These are phyloP conservation scores for Plodia interpunctella DNA, from an alignment of 1,140 invertebrate species.

Conservation along the genomic window DNA sequence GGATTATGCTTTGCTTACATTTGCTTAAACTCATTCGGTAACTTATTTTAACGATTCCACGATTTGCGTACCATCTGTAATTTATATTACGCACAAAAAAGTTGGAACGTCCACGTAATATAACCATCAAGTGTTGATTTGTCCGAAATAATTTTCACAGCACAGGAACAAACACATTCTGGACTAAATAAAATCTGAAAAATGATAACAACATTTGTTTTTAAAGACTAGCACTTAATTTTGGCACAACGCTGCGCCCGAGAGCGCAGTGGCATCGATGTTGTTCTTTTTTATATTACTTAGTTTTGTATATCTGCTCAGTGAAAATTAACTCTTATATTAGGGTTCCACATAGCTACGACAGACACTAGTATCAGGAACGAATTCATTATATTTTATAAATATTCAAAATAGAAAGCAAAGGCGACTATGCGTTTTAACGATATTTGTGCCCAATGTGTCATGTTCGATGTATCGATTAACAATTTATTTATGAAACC, in stretches of 20 bases:
- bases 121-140: constrained; percentile 63
- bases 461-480: constrained; percentile 75
- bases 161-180: constrained; percentile 75
- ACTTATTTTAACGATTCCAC: background rate
- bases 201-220: constrained; percentile 75
- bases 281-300: constrained; percentile 56
- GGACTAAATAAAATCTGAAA: constrained; percentile 77
- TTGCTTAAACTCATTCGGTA: constrained; percentile 7
- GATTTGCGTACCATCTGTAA: background rate
- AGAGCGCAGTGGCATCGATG: constrained; percentile 64
- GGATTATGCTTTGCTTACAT: constrained; percentile 5
- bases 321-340: constrained; percentile 42
- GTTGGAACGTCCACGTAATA: constrained; percentile 37
- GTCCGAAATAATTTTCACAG: constrained; percentile 70
- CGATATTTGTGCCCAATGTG: constrained; percentile 73
- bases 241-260: constrained; percentile 71
- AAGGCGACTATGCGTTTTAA: constrained; percentile 56
- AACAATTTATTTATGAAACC: constrained; percentile 65
- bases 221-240: constrained; percentile 75
- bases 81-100: background rate
- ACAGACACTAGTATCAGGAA: constrained; percentile 44
- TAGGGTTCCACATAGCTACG: constrained; percentile 51
- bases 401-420: constrained; percentile 53
- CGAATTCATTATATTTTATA: constrained; percentile 42
- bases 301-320: constrained; percentile 54